These are phyloP conservation scores for Hypsopygia costalis DNA, from an alignment of 2,888 invertebrate species.

Conservation along the genomic window DNA sequence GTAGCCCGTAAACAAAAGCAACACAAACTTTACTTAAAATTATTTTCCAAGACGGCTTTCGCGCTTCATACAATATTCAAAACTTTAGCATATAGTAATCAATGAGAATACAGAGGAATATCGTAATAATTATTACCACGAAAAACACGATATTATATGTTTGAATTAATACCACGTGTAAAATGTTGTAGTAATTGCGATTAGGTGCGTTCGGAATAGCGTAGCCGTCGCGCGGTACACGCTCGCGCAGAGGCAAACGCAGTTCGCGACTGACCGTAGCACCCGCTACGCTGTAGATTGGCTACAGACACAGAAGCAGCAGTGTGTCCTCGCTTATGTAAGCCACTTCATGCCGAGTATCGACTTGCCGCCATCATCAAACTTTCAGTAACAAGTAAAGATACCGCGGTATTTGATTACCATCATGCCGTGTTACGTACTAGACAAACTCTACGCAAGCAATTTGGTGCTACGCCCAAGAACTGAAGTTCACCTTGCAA, in stretches of 20 bases:
- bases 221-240: constrained; percentile 26
- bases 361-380: constrained; percentile 34
- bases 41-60: constrained; percentile 29
- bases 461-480: no score
- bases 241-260: constrained; percentile 48
- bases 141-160: not conserved
- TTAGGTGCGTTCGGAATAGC: constrained; percentile 19
- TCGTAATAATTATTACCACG: not conserved
- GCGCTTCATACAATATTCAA: constrained; percentile 51
- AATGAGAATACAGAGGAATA: not conserved
- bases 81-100: constrained; percentile 32
- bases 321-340: constrained; percentile 32
- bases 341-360: constrained; percentile 31
- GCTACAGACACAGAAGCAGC: constrained; percentile 19
- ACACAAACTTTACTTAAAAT: constrained; percentile 22
- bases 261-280: constrained; percentile 54
- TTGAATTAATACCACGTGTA: not conserved
- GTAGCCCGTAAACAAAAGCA: no score
- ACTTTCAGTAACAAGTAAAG: constrained; percentile 26
- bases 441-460: no score
- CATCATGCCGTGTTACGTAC: not conserved
- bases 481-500: no score
- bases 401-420: constrained; percentile 10
- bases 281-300: constrained; percentile 20
- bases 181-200: not conserved